Evolutionary conservation across 2,797 vertebrate species (phyloP).

Genomic region (Linurgus olivaceus): DNA sequence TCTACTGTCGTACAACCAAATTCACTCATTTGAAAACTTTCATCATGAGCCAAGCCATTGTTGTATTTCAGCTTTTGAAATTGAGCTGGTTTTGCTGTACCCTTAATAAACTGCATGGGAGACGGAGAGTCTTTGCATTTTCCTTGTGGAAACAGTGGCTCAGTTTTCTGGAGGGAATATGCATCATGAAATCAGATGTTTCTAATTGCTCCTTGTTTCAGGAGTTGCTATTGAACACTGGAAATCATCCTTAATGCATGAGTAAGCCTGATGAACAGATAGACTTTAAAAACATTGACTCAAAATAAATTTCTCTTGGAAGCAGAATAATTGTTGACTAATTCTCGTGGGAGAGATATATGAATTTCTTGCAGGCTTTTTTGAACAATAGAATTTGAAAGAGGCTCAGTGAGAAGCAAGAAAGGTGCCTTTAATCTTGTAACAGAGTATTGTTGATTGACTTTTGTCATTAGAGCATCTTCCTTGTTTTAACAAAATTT

Average conservation of each 20-base stretch:
- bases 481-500: slow-evolving; percentile 2
- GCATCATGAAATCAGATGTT: slow-evolving; percentile 35
- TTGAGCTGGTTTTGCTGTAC: background rate
- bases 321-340: slow-evolving; percentile 47
- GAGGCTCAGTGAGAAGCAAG: background rate
- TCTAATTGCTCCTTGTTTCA: slow-evolving; percentile 47
- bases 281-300: slow-evolving; percentile 64
- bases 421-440: background rate
- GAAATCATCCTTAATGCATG: slow-evolving; percentile 62
- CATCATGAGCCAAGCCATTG: slow-evolving; percentile 1
- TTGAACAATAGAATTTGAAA: slow-evolving; percentile 23
- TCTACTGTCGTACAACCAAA: background rate
- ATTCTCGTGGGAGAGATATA: slow-evolving; percentile 23
- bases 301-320: slow-evolving; percentile 60
- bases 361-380: slow-evolving; percentile 27
- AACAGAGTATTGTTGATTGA: background rate
- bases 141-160: slow-evolving; percentile 16
- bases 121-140: background rate
- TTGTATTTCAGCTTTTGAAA: slow-evolving; percentile 31
- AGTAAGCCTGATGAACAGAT: slow-evolving; percentile 39
- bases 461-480: background rate
- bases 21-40: slow-evolving; percentile 38
- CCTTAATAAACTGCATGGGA: background rate
- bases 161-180: slow-evolving; percentile 9
- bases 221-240: slow-evolving; percentile 28